Evolutionary conservation across 2,113 vertebrate species (phyloP).

Genomic region (Mustelus asterias): DNA sequence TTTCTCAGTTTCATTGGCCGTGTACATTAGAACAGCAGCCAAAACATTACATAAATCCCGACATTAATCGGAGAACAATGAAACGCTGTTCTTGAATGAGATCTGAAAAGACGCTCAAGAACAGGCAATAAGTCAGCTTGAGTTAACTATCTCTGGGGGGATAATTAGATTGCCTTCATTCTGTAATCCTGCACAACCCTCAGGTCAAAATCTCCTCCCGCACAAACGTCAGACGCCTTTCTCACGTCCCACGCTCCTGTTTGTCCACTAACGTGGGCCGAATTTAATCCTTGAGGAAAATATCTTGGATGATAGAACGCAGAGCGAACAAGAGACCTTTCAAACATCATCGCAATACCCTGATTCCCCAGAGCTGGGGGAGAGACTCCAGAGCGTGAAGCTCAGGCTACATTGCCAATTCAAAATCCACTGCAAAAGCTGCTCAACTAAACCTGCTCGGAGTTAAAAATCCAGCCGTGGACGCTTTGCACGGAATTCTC

Average conservation of each 20-base stretch:
- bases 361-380: no score
- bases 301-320: not conserved
- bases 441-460: not conserved
- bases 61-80: not conserved
- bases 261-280: not conserved
- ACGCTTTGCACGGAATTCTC: no score
- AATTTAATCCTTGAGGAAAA: not conserved
- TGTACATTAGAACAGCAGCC: not conserved
- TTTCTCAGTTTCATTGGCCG: not conserved
- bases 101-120: not conserved
- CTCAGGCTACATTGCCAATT: not conserved
- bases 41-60: not conserved
- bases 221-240: not conserved
- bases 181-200: not conserved
- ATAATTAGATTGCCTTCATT: not conserved
- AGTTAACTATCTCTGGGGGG: not conserved
- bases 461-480: not conserved
- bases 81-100: not conserved
- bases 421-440: not conserved
- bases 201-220: not conserved
- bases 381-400: not conserved
- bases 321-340: not conserved
- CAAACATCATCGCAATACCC: not conserved
- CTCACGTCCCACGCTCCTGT: not conserved
- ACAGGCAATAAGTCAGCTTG: not conserved